Evolutionary conservation across 2,888 invertebrate genomes (phyloP).

Genomic region (Tortrix viridana): DNA sequence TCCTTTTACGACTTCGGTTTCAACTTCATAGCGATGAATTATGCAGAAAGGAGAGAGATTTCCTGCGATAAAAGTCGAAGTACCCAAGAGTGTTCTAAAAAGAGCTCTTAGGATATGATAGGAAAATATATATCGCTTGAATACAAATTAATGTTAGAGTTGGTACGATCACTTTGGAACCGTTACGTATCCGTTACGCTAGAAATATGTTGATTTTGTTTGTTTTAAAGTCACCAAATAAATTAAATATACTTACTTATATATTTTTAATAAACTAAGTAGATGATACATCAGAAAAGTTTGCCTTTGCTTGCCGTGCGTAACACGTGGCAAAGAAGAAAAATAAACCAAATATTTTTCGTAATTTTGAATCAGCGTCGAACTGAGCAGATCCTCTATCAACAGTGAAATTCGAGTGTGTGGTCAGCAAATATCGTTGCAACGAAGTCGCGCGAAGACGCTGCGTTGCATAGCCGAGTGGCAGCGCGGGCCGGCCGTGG

Average conservation of each 20-base stretch:
- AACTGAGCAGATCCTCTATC: conserved; percentile 31
- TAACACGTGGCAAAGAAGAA: neutral
- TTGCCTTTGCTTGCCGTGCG: too few relatives aligned
- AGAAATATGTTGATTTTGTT: too few relatives aligned
- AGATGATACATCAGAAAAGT: too few relatives aligned
- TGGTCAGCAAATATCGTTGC: conserved; percentile 38
- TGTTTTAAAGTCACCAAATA: too few relatives aligned
- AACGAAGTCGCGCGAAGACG: conserved; percentile 37
- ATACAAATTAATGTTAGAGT: conserved; percentile 35
- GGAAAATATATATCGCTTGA: conserved; percentile 48
- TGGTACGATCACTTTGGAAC: conserved; percentile 1
- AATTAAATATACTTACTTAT: too few relatives aligned
- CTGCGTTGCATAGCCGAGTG: conserved; percentile 35
- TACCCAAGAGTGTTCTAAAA: conserved; percentile 79
- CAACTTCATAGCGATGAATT: conserved; percentile 83
- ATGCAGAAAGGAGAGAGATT: conserved; percentile 83
- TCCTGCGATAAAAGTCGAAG: conserved; percentile 82
- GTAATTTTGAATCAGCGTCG: conserved; percentile 14
- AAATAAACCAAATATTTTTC: conserved; percentile 19
- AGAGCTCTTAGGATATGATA: conserved; percentile 71
- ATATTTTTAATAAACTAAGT: too few relatives aligned
- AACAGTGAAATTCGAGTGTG: conserved; percentile 35
- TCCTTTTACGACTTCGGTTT: conserved; percentile 84
- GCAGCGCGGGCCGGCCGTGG: conserved; percentile 52
- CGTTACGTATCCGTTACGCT: neutral